phyloP scores from a whole-genome alignment of 2,113 vertebrate species.

The Entomyzon cyanotis region DNA sequence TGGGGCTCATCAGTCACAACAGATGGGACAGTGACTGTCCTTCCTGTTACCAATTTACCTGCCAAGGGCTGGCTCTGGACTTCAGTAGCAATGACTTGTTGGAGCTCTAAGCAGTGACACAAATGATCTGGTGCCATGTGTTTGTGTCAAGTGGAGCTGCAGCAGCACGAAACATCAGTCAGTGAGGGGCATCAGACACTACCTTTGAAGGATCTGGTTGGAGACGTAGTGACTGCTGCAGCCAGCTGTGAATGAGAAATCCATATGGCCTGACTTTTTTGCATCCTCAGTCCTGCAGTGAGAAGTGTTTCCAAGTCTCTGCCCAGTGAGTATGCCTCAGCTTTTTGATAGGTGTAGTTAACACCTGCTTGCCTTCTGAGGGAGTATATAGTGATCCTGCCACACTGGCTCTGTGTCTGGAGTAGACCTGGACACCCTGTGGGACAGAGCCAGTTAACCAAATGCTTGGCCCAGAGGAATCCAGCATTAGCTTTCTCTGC shows the following conservation, averaged over 20 bases:
- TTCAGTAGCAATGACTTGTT: not conserved
- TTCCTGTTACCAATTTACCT: not conserved
- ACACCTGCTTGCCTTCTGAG: accelerated
- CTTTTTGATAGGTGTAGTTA: not conserved
- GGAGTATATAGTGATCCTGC: not conserved
- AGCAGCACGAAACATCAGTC: not conserved
- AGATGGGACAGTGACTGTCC: not conserved
- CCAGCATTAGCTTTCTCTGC: not conserved
- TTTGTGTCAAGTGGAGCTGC: not conserved
- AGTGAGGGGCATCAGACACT: not conserved
- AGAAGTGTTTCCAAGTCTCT: not conserved
- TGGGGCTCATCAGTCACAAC: not conserved
- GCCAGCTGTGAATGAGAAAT: not conserved
- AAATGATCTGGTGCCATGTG: not conserved
- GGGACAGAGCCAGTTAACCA: not conserved
- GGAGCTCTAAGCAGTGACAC: not conserved
- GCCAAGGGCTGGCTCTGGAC: not conserved
- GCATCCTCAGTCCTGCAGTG: not conserved
- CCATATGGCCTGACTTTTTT: not conserved
- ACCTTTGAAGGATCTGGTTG: not conserved
- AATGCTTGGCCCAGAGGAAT: not conserved
- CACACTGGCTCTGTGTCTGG: accelerated
- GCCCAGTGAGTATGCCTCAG: not conserved
- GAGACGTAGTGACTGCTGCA: not conserved
- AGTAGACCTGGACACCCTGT: not conserved